Evolutionary conservation across 2,888 invertebrate species (phyloP).

Genomic region (Drosophila cracens): DNA sequence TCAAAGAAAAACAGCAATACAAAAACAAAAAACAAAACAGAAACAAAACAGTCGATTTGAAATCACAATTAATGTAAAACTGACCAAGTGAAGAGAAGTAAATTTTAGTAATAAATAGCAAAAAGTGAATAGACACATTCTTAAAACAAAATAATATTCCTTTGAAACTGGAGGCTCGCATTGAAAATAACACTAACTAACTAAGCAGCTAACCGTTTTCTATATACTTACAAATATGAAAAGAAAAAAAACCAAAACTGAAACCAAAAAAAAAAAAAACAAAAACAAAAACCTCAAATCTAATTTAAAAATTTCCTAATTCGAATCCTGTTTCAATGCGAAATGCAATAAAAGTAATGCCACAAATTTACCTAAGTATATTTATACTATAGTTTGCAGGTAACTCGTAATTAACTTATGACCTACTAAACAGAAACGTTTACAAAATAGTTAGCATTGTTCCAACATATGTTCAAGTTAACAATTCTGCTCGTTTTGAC

Average conservation of each 20-base stretch:
- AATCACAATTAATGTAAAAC: slow-evolving; percentile 29
- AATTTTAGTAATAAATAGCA: slow-evolving; percentile 5
- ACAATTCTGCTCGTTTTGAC: slow-evolving; percentile 54
- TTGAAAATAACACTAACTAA: slow-evolving; percentile 15
- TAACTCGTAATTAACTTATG: slow-evolving; percentile 35
- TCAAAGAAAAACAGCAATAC: slow-evolving; percentile 18
- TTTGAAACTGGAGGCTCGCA: slow-evolving; percentile 21
- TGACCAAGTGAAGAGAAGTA: slow-evolving; percentile 34
- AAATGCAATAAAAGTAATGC: slow-evolving; percentile 32
- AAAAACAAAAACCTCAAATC: slow-evolving; percentile 16
- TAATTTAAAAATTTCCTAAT: slow-evolving; percentile 54
- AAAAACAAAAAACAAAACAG: slow-evolving; percentile 12
- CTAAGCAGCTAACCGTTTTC: slow-evolving; percentile 35
- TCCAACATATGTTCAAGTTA: slow-evolving; percentile 45
- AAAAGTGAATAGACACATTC: slow-evolving; percentile 4
- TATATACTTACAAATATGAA: slow-evolving; percentile 26
- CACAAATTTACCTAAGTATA: slow-evolving; percentile 65
- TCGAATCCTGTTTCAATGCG: slow-evolving; percentile 54
- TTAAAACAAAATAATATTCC: neutral
- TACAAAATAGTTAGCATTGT: slow-evolving; percentile 36
- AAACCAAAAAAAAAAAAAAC: neutral
- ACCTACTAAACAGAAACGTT: slow-evolving; percentile 30
- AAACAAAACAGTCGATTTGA: slow-evolving; percentile 32
- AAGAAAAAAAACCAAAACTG: neutral
- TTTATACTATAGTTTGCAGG: slow-evolving; percentile 60